These are phyloP conservation scores for Ephialtes manifestator DNA, from an alignment of 2,888 invertebrate species.

Conservation along the genomic window DNA sequence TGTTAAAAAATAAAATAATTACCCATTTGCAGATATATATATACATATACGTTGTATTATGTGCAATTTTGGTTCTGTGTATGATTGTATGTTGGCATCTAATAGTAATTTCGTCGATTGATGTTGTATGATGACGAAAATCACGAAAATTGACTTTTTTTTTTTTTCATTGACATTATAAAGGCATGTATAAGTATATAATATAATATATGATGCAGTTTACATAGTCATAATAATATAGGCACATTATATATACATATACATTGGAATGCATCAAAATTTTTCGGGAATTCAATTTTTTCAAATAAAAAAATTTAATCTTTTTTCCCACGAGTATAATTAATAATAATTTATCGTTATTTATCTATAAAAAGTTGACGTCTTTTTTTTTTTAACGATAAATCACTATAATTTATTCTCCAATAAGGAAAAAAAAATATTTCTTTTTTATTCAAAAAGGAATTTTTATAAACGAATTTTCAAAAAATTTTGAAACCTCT, in stretches of 20 bases:
- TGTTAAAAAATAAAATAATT: too few relatives aligned
- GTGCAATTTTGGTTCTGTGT: slow-evolving; percentile 1
- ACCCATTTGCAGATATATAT: background rate
- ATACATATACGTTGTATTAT: background rate
- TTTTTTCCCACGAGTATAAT: too few relatives aligned
- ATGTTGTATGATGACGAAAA: background rate
- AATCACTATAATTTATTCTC: too few relatives aligned
- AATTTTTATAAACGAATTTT: too few relatives aligned
- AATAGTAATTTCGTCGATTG: slow-evolving; percentile 6
- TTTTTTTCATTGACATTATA: slow-evolving; percentile 32
- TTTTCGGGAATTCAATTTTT: background rate
- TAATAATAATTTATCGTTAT: too few relatives aligned
- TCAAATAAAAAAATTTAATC: too few relatives aligned
- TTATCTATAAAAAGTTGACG: too few relatives aligned
- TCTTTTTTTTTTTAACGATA: too few relatives aligned
- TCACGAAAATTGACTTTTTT: slow-evolving; percentile 13
- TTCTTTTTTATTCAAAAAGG: too few relatives aligned
- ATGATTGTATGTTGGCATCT: background rate
- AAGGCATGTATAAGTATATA: slow-evolving; percentile 2
- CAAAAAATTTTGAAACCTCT: background rate
- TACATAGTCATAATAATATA: slow-evolving; percentile 23
- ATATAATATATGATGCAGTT: slow-evolving; percentile 42
- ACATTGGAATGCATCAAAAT: background rate
- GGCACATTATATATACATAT: background rate
- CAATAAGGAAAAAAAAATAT: too few relatives aligned